Conservation (phyloP, 2,113 vertebrate species). For the Coptodon bakossiorum region DNA sequence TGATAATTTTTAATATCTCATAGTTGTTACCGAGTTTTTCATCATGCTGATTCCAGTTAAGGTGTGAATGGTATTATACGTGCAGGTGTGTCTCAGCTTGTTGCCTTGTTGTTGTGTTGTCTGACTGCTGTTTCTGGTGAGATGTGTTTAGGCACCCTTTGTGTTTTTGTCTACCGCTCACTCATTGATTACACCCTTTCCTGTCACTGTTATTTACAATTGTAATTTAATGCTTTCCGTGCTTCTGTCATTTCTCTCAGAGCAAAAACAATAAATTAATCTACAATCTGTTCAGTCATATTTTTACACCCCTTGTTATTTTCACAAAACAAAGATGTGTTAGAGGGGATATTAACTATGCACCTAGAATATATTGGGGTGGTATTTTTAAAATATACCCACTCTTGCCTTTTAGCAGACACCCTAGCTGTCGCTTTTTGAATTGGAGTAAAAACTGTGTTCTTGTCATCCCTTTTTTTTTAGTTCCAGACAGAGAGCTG, state of each 20-base stretch:
- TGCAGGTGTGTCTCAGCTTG: neutral
- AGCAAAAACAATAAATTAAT: neutral
- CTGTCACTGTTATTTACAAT: neutral
- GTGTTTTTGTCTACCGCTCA: neutral
- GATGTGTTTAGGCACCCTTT: neutral
- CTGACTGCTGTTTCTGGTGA: neutral
- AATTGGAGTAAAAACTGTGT: constrained; percentile 4
- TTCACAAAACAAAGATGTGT: neutral
- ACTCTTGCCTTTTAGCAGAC: neutral
- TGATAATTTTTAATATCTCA: neutral
- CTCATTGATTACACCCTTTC: constrained; percentile 1
- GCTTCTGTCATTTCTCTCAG: neutral
- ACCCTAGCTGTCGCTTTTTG: neutral
- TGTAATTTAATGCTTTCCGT: neutral
- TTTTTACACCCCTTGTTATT: neutral
- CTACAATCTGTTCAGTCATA: neutral
- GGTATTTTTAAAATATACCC: neutral
- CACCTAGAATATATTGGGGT: neutral
- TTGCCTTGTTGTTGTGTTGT: neutral
- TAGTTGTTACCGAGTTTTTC: neutral
- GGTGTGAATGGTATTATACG: neutral
- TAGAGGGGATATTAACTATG: neutral
- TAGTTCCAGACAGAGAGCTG: constrained; percentile 29
- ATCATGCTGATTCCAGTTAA: neutral
- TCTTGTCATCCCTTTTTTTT: constrained; percentile 22